phyloP scores from a whole-genome alignment of 2,888 invertebrate genomes.

The Ceriagrion tenellum region DNA sequence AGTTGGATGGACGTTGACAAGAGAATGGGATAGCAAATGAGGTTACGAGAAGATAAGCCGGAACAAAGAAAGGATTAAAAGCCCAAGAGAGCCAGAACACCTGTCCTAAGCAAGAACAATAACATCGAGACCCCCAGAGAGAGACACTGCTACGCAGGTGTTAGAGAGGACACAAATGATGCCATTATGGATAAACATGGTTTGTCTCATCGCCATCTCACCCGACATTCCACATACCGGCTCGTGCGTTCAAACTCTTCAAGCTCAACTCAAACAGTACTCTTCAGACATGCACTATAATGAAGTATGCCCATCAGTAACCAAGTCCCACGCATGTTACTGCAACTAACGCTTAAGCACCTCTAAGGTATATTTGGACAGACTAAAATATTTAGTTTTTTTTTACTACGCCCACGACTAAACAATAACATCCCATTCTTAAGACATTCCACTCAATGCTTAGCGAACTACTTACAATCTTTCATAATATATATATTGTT shows the following conservation, averaged over 20 bases:
- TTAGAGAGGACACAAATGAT: neutral
- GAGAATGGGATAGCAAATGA: conserved; percentile 9
- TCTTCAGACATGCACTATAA: neutral
- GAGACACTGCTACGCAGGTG: neutral
- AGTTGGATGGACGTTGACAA: neutral
- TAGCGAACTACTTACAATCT: no score
- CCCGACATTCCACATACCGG: neutral
- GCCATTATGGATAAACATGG: neutral
- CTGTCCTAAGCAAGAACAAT: conserved; percentile 14
- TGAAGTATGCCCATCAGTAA: no score
- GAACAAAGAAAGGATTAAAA: conserved; percentile 20
- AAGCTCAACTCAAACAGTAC: no score
- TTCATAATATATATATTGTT: no score
- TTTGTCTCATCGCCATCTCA: neutral
- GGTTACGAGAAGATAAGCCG: neutral
- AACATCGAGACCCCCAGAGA: neutral
- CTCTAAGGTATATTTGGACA: no score
- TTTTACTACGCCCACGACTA: no score
- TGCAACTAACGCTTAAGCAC: no score
- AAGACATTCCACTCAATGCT: no score
- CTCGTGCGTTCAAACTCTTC: no score
- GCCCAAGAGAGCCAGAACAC: neutral
- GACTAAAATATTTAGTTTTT: no score
- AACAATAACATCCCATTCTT: no score
- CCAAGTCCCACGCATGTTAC: no score